These are phyloP conservation scores for Epinotia ramella DNA, from an alignment of 2,888 invertebrate genomes.

Conservation along the genomic window DNA sequence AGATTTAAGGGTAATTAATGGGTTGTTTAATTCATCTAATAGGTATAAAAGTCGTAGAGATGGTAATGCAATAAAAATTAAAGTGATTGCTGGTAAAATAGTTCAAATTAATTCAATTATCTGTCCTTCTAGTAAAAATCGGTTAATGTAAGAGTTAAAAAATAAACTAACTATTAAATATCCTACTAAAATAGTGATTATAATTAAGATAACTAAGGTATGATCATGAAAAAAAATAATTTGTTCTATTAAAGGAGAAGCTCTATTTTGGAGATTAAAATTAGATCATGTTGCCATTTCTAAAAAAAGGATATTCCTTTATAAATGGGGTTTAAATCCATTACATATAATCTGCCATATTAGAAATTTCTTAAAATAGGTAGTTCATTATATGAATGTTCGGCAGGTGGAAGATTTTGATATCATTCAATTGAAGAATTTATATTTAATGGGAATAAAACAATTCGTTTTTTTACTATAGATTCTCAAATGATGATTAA, in stretches of 20 bases:
- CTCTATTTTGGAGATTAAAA: constrained; percentile 85
- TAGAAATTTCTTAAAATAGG: constrained; percentile 86
- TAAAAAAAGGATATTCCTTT: constrained; percentile 87
- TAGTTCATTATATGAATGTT: constrained; percentile 86
- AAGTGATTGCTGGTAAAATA: constrained; percentile 84
- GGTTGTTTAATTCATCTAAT: constrained; percentile 86
- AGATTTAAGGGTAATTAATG: constrained; percentile 85
- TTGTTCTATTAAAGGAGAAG: constrained; percentile 88
- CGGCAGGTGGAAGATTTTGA: constrained; percentile 83
- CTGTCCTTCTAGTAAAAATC: constrained; percentile 85
- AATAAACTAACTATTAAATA: constrained; percentile 84
- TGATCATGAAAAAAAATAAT: constrained; percentile 88
- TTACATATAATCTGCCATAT: constrained; percentile 85
- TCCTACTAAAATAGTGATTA: constrained; percentile 86
- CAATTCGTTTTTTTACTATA: constrained; percentile 80
- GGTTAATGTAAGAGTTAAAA: constrained; percentile 85
- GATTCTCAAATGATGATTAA: constrained; percentile 87
- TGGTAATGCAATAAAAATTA: constrained; percentile 87
- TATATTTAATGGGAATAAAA: constrained; percentile 79
- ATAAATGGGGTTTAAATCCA: constrained; percentile 89
- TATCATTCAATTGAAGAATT: constrained; percentile 87
- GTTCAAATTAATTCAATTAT: constrained; percentile 88
- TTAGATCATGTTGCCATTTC: constrained; percentile 86
- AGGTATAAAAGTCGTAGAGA: constrained; percentile 85
- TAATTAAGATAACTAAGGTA: constrained; percentile 85